phyloP scores from a whole-genome alignment of 2,888 invertebrate species.

The Cinara cedri region DNA sequence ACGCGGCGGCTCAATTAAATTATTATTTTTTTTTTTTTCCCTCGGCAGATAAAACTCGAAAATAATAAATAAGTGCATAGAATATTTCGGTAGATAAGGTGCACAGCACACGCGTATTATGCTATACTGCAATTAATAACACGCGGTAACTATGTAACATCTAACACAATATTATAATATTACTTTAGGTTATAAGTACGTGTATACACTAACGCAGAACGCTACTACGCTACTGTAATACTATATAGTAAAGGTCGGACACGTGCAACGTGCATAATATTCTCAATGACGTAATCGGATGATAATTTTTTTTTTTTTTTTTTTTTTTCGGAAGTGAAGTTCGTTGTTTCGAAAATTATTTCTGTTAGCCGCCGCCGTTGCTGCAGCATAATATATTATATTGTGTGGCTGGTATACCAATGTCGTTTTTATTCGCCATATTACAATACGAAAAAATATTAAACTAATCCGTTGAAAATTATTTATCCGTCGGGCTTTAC shows the following conservation, averaged over 20 bases:
- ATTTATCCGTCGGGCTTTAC: too few species aligned
- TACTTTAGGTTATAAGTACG: too few species aligned
- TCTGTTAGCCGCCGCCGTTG: neutral
- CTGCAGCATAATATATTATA: neutral
- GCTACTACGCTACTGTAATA: too few species aligned
- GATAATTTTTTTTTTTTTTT: conserved; percentile 15
- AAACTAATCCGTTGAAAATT: too few species aligned
- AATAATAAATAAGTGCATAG: conserved; percentile 44
- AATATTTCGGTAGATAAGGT: conserved; percentile 46
- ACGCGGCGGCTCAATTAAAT: conserved; percentile 7
- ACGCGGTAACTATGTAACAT: conserved; percentile 35
- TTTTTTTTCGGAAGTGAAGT: conserved; percentile 35
- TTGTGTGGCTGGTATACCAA: too few species aligned
- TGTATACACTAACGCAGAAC: conserved; percentile 21
- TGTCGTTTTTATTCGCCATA: conserved; percentile 6
- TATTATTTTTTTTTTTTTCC: neutral
- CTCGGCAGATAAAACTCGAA: conserved; percentile 34
- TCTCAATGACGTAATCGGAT: conserved; percentile 51
- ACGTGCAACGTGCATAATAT: conserved; percentile 39
- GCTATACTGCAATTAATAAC: too few species aligned
- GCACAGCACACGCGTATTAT: too few species aligned
- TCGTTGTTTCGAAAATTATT: conserved; percentile 30
- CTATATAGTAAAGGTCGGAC: conserved; percentile 52
- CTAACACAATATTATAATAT: neutral
- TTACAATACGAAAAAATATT: too few species aligned